Conservation (phyloP, 2,888 invertebrate species). For the Pherbina coryleti region DNA sequence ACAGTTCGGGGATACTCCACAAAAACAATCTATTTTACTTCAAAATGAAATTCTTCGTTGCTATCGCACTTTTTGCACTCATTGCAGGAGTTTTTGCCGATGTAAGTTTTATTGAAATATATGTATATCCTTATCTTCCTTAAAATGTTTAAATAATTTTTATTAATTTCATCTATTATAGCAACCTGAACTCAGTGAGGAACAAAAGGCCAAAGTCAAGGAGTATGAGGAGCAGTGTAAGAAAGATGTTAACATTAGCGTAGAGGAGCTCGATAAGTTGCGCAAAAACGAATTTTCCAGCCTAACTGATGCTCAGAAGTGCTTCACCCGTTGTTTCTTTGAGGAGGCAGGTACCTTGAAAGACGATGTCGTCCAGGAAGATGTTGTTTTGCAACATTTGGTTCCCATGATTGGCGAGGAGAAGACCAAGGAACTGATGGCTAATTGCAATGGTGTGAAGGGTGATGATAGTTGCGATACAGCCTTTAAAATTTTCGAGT, state of each 20-base stretch:
- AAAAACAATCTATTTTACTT: slow-evolving; percentile 29
- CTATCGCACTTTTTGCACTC: slow-evolving; percentile 53
- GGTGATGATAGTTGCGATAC: slow-evolving; percentile 60
- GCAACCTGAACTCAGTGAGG: slow-evolving; percentile 54
- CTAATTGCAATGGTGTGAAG: slow-evolving; percentile 52
- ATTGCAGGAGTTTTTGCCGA: slow-evolving; percentile 49
- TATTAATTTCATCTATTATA: slow-evolving; percentile 35
- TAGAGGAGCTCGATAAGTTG: slow-evolving; percentile 54
- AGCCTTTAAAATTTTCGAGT: slow-evolving; percentile 52
- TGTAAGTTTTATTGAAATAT: slow-evolving; percentile 50
- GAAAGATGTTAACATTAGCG: slow-evolving; percentile 50
- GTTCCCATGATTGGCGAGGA: slow-evolving; percentile 56
- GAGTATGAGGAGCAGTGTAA: slow-evolving; percentile 52
- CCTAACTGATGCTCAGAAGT: slow-evolving; percentile 56
- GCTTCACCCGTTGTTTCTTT: slow-evolving; percentile 64
- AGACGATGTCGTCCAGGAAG: slow-evolving; percentile 57
- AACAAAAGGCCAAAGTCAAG: slow-evolving; percentile 56
- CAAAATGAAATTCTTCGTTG: slow-evolving; percentile 56
- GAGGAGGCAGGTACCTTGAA: slow-evolving; percentile 59
- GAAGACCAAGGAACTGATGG: slow-evolving; percentile 47
- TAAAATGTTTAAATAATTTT: background rate
- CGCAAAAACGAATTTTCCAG: slow-evolving; percentile 53
- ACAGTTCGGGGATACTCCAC: background rate
- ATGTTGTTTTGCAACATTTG: slow-evolving; percentile 51
- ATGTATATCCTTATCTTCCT: no score